phyloP scores from a whole-genome alignment of 2,797 vertebrate species.

The Characodon lateralis region DNA sequence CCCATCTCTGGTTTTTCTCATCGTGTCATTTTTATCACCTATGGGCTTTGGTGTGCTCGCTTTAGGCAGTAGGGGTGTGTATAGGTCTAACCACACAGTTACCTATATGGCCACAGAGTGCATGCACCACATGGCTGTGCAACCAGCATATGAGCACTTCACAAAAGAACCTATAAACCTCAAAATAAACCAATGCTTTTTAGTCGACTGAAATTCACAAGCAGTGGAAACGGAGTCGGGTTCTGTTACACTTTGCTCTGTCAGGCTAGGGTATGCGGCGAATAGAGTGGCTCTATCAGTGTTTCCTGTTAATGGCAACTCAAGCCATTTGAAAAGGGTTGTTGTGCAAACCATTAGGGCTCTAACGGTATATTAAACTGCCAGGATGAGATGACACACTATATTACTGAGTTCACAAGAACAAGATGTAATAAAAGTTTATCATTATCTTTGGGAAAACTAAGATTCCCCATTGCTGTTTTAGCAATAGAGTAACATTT shows the following conservation, averaged over 20 bases:
- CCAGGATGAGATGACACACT: background rate
- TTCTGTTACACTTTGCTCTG: constrained; percentile 60
- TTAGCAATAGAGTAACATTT: background rate
- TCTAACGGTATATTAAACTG: background rate
- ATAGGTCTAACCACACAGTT: constrained; percentile 54
- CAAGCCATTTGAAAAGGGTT: constrained; percentile 45
- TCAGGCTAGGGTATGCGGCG: constrained; percentile 58
- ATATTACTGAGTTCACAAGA: background rate
- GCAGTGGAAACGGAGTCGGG: constrained; percentile 51
- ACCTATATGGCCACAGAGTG: constrained; percentile 43
- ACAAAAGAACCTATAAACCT: constrained; percentile 55
- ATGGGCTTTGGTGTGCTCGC: constrained; percentile 53
- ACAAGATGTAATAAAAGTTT: background rate
- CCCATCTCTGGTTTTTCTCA: constrained; percentile 81
- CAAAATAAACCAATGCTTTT: constrained; percentile 51
- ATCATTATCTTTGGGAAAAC: background rate
- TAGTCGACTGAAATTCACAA: constrained; percentile 60
- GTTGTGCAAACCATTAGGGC: constrained; percentile 44
- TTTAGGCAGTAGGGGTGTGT: constrained; percentile 52
- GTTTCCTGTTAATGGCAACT: constrained; percentile 61
- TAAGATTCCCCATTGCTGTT: background rate
- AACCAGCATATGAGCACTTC: constrained; percentile 32
- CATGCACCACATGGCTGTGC: constrained; percentile 22
- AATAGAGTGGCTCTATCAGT: constrained; percentile 63
- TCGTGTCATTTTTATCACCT: constrained; percentile 80